Base-by-base conservation (phyloP, 2,113 vertebrate species). In the Chloropsis cyanopogon region DNA sequence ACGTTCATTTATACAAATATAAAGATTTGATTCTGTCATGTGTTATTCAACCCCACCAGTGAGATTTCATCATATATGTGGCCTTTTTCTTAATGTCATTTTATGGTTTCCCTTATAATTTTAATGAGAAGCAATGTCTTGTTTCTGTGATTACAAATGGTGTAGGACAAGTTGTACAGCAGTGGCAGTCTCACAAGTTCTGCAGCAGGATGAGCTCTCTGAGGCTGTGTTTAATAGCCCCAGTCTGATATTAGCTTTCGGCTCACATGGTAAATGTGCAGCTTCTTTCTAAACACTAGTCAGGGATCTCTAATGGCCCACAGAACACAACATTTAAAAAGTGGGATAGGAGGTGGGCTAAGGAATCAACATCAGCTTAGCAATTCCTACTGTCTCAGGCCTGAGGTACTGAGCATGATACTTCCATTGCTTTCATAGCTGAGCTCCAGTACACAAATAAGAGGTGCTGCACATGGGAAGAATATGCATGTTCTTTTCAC, bases 331-430 rank as follows among this genome's bases (percentile, higher is more conserved):
- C 21, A 37, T 35, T 73, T 14, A 73, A 83, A 60, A 44, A 28
- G 9, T 9, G 2, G 3, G 1, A 5, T 5, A 7, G 3, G 8
- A 16, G 25, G 4, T n/a, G 17, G 11, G 2, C 3, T 85, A 29
- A 37, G 19, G 21, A 77, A 35, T 71, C 14, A 71, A 50, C 16
- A 25, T 64, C 25, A 37, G 3, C 9, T 70, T 77, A 52, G 53
- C 2, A 28, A 19, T 54, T 69, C 14, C 28, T 31, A 44, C 1
- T 0, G 1, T 65, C 54, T 88, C 9, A 10, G 9, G 7, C 18
- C 42, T 1, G 0, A 69, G 59, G 53, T 22, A 42, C 2, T 14
- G 22, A 53, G 6, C 8, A 4, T 14, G 47, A 12, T n/a, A 21
- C 5, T 21, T 59, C 8, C 5, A 0, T 50, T n/a, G 3, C 8